These are phyloP conservation scores for Cettia cetti DNA, from an alignment of 2,113 vertebrate genomes.

Conservation along the genomic window DNA sequence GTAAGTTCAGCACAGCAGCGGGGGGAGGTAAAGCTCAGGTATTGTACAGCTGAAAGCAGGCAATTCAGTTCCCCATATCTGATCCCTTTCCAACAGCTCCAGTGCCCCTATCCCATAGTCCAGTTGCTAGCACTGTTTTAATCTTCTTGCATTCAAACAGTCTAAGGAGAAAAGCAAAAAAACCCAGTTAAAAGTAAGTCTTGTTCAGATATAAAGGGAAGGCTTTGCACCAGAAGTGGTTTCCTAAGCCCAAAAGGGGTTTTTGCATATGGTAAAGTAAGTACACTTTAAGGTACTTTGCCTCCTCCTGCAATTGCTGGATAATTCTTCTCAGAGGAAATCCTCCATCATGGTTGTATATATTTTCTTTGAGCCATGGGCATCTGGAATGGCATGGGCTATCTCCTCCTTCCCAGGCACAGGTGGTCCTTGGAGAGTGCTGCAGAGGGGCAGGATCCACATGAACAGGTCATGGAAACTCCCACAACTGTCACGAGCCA, in stretches of 20 bases:
- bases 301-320: neutral
- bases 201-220: neutral
- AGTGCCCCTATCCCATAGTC: neutral
- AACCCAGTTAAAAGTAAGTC: neutral
- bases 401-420: neutral
- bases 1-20: neutral
- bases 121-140: neutral
- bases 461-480: neutral
- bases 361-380: neutral
- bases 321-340: neutral
- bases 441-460: neutral
- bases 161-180: neutral
- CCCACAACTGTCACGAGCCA: neutral
- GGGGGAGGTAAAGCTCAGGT: neutral
- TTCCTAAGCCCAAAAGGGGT: neutral
- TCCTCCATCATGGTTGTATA: neutral
- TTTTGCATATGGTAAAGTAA: neutral
- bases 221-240: neutral
- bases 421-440: neutral
- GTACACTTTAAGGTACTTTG: neutral
- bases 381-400: neutral
- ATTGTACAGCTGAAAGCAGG: neutral
- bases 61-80: neutral
- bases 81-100: neutral
- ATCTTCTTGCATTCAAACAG: neutral